phyloP scores from a whole-genome alignment of 2,888 invertebrate genomes.

The Brassicogethes aeneus region DNA sequence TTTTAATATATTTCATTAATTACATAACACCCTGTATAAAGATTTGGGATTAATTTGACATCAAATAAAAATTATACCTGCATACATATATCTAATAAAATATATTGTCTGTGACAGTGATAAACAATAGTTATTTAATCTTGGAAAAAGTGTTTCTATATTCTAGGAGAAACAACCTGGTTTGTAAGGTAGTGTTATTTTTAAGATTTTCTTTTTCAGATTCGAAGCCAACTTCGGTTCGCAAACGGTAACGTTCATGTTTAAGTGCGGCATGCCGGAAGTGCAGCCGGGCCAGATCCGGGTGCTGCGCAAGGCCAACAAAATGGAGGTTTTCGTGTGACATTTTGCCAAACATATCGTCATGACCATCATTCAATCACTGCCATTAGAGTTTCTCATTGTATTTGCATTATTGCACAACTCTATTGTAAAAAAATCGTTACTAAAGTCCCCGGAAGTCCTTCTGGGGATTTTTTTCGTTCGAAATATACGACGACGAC shows the following conservation, averaged over 20 bases:
- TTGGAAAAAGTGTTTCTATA: too few species aligned
- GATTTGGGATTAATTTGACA: too few species aligned
- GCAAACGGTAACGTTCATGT: slow-evolving; percentile 70
- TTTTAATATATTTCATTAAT: too few species aligned
- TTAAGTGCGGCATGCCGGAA: slow-evolving; percentile 60
- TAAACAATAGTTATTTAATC: too few species aligned
- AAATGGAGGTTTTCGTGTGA: slow-evolving; percentile 63
- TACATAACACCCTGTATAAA: too few species aligned
- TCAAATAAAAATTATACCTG: too few species aligned
- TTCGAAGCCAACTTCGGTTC: slow-evolving; percentile 78
- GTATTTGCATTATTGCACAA: too few species aligned
- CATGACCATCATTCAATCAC: slow-evolving; percentile 29
- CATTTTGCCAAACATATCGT: slow-evolving; percentile 34
- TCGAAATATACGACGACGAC: slow-evolving; percentile 1
- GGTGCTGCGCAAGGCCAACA: slow-evolving; percentile 57
- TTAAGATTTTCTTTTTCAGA: slow-evolving; percentile 45
- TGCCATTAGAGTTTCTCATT: slow-evolving; percentile 27
- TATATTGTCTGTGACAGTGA: too few species aligned
- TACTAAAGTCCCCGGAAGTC: background rate
- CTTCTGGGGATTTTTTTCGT: slow-evolving; percentile 4
- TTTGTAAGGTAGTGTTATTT: too few species aligned
- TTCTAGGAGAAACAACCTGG: too few species aligned
- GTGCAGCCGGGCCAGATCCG: slow-evolving; percentile 57
- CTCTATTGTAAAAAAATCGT: too few species aligned
- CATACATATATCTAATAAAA: too few species aligned